Conservation (phyloP, 2,888 invertebrate species). For the Incurvaria masculella region DNA sequence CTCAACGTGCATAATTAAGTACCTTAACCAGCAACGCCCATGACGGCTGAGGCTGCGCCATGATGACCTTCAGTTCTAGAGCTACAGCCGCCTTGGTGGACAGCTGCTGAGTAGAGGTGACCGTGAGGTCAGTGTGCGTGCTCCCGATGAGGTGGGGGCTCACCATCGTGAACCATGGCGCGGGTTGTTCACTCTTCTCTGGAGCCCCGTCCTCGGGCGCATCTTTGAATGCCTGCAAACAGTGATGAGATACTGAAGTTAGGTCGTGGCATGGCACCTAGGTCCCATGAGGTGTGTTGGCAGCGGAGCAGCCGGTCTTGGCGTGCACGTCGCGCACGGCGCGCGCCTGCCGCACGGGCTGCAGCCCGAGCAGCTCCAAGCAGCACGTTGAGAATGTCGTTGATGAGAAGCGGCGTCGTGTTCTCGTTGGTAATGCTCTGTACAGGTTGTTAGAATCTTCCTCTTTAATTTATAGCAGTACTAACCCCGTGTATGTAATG, state of each 20-base stretch:
- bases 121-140: constrained; percentile 31
- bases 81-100: constrained; percentile 60
- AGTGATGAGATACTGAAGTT: too few relatives aligned
- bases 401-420: constrained; percentile 54
- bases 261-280: too few relatives aligned
- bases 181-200: constrained; percentile 41
- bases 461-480: too few relatives aligned
- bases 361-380: constrained; percentile 60
- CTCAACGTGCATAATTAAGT: constrained; percentile 10
- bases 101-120: constrained; percentile 45
- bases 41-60: constrained; percentile 75
- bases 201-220: constrained; percentile 20
- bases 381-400: constrained; percentile 75
- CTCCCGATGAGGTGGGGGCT: constrained; percentile 59
- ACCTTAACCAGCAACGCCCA: constrained; percentile 76
- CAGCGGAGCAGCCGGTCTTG: too few relatives aligned
- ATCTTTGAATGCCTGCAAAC: constrained; percentile 36
- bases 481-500: constrained; percentile 72
- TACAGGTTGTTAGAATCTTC: constrained; percentile 16
- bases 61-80: constrained; percentile 66
- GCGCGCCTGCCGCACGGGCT: constrained; percentile 57
- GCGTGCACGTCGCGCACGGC: constrained; percentile 79
- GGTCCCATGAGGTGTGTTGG: too few relatives aligned
- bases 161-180: constrained; percentile 69
- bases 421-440: constrained; percentile 64